Evolutionary conservation across 2,888 invertebrate species (phyloP).

Genomic region (Phalera bucephala): DNA sequence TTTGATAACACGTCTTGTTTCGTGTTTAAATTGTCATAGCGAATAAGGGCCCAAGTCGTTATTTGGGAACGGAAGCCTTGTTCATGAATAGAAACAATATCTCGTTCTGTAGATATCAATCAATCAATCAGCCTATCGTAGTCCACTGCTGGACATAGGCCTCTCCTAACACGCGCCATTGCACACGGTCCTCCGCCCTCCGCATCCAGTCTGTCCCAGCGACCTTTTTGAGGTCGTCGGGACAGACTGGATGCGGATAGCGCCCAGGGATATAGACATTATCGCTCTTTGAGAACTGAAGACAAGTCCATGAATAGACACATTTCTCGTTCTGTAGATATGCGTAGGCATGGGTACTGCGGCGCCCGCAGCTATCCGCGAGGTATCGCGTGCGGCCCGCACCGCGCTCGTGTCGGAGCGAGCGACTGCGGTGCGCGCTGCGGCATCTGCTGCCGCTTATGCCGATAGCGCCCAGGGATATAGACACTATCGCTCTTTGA

Average conservation of each 20-base stretch:
- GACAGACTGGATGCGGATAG: constrained; percentile 93
- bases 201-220: constrained; percentile 95
- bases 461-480: constrained; percentile 92
- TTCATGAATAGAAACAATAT: background rate
- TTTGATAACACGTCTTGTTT: no score
- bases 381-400: constrained; percentile 95
- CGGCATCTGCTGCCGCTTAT: constrained; percentile 94
- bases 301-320: background rate
- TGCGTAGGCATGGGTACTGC: constrained; percentile 98
- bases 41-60: no score
- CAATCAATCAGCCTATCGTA: no score
- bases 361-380: constrained; percentile 88
- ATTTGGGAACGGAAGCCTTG: no score
- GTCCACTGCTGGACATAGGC: constrained; percentile 91
- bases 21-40: no score
- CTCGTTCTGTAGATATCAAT: constrained; percentile 85
- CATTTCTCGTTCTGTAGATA: constrained; percentile 78
- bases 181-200: constrained; percentile 91
- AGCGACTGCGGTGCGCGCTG: constrained; percentile 95
- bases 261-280: constrained; percentile 95
- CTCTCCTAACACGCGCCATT: constrained; percentile 94
- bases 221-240: constrained; percentile 94
- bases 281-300: no score
- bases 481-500: constrained; percentile 95
- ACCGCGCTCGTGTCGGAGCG: constrained; percentile 93